A percentile compares a stretch with the other conserved stretches of the same genome.
These are phyloP conservation scores for Chinchilla lanigera DNA, from an alignment of 2,113 vertebrate genomes.

Conservation along the genomic window DNA sequence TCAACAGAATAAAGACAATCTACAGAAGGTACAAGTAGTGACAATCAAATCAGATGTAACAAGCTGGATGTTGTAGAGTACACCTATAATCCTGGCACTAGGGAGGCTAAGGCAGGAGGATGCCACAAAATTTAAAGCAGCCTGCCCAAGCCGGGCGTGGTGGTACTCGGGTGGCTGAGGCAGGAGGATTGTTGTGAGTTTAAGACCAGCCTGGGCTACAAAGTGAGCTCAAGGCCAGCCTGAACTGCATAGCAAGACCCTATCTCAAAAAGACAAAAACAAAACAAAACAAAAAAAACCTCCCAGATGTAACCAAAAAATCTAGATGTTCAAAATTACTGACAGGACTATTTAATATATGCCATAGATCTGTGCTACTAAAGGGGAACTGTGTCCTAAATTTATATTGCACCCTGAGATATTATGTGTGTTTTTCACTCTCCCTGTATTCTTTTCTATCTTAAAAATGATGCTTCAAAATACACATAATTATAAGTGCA, in stretches of 20 bases:
- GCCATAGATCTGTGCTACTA: background rate
- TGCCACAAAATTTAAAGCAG: background rate
- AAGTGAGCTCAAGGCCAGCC: too few species aligned
- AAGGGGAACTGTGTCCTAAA: background rate
- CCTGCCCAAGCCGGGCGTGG: too few species aligned
- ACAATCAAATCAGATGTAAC: background rate
- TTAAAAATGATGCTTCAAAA: conserved; percentile 65
- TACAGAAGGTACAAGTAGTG: background rate
- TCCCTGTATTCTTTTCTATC: conserved; percentile 45
- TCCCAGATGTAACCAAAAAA: background rate
- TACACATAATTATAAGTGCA: conserved; percentile 47
- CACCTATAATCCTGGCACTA: background rate
- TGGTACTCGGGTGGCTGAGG: too few species aligned
- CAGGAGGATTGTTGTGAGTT: too few species aligned
- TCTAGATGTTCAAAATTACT: background rate
- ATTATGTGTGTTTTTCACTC: background rate
- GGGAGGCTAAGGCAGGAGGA: background rate
- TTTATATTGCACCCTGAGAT: conserved; percentile 25
- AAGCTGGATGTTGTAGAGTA: background rate
- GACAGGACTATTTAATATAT: conserved; percentile 8
- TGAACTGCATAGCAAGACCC: too few species aligned
- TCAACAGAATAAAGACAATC: background rate
- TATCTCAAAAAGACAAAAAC: too few species aligned
- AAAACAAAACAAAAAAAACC: background rate
- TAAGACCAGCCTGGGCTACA: too few species aligned